These are phyloP conservation scores for Sternotherus odoratus DNA, from an alignment of 2,797 vertebrate species.

Conservation along the genomic window DNA sequence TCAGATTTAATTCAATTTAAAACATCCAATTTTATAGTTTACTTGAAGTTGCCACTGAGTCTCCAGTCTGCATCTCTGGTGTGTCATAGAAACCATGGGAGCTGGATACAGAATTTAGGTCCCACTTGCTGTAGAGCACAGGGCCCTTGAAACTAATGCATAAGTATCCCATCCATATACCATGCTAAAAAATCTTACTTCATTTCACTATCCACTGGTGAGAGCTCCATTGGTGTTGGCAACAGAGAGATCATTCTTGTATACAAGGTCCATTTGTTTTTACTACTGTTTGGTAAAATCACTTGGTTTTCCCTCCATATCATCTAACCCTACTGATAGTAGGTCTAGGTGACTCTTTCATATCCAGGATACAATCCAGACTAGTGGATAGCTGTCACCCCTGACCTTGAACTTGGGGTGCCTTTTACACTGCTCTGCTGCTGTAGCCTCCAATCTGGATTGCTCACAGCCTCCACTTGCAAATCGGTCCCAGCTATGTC, in stretches of 20 bases:
- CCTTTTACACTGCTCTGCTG: neutral
- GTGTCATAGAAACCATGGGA: neutral
- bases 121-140: neutral
- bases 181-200: neutral
- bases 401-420: neutral
- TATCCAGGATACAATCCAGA: neutral
- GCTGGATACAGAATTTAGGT: neutral
- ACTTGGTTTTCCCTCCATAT: neutral
- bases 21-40: neutral
- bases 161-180: fast-evolving
- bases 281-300: neutral
- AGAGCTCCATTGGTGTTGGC: neutral
- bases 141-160: fast-evolving
- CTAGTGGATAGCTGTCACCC: too few species aligned
- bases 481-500: neutral
- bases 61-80: neutral
- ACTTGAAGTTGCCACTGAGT: neutral
- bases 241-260: neutral
- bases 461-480: neutral
- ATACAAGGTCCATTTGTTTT: neutral
- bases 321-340: neutral
- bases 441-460: neutral
- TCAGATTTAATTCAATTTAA: neutral
- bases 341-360: neutral
- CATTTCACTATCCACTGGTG: fast-evolving